Conservation (phyloP, 2,888 invertebrate species). For the Hecatera dysodea region DNA sequence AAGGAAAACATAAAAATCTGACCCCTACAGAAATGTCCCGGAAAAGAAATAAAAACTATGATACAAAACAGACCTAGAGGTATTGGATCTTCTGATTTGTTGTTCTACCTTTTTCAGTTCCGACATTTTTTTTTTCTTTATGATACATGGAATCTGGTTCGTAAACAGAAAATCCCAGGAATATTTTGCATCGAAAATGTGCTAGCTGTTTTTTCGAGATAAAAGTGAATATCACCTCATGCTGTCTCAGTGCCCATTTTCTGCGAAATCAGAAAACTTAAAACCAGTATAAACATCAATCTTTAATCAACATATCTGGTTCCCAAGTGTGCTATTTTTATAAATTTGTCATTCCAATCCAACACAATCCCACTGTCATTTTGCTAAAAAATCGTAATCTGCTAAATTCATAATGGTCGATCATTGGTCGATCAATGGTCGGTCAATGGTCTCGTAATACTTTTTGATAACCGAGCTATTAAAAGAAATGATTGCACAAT, state of each 20-base stretch:
- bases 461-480: too few relatives aligned
- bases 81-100: conserved; percentile 57
- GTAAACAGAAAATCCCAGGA: not conserved
- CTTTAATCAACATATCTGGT: not conserved
- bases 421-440: too few relatives aligned
- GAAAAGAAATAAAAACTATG: conserved; percentile 63
- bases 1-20: conserved; percentile 64
- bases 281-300: not conserved
- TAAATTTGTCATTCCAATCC: too few relatives aligned
- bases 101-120: conserved; percentile 33
- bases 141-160: not conserved
- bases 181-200: conserved; percentile 1
- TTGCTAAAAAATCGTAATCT: too few relatives aligned
- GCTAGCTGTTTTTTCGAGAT: not conserved
- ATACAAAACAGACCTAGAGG: conserved; percentile 57
- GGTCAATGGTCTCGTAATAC: too few relatives aligned
- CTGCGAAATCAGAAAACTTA: not conserved
- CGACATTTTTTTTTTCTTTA: conserved; percentile 29
- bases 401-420: too few relatives aligned
- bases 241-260: not conserved
- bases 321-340: too few relatives aligned
- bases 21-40: conserved; percentile 59
- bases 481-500: too few relatives aligned
- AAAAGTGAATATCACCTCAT: not conserved
- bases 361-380: too few relatives aligned